A percentile compares a stretch with the other conserved stretches of the same genome.
phyloP scores from a whole-genome alignment of 2,888 invertebrate genomes.

The Drosophila phalerata region DNA sequence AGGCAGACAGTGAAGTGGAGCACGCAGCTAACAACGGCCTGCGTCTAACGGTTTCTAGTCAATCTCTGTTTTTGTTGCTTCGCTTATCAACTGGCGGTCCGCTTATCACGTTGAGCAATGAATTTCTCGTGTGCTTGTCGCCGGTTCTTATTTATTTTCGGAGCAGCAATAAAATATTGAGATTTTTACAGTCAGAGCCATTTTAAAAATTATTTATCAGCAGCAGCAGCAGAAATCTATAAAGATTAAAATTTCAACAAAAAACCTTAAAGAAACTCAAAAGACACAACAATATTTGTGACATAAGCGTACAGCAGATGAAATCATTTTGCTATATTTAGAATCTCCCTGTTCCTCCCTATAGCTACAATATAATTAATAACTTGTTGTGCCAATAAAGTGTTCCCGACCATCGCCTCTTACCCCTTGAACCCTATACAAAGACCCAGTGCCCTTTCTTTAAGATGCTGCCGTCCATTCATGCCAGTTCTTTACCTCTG shows the following conservation, averaged over 20 bases:
- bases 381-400: conserved; percentile 76
- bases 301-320: conserved; percentile 60
- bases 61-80: conserved; percentile 38
- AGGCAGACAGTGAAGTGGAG: conserved; percentile 70
- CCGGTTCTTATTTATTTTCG: conserved; percentile 43
- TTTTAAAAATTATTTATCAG: conserved; percentile 58
- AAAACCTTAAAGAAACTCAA: conserved; percentile 13
- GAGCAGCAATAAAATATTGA: conserved; percentile 63
- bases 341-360: background rate
- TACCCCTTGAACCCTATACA: conserved; percentile 49
- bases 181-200: conserved; percentile 46
- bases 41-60: conserved; percentile 52
- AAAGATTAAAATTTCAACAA: conserved; percentile 43
- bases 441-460: conserved; percentile 22
- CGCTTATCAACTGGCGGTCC: conserved; percentile 45
- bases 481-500: background rate
- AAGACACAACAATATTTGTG: conserved; percentile 41
- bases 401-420: conserved; percentile 24
- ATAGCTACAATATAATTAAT: conserved; percentile 60
- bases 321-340: conserved; percentile 61
- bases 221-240: conserved; percentile 51
- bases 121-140: conserved; percentile 51
- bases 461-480: conserved; percentile 63
- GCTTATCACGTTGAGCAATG: conserved; percentile 69
- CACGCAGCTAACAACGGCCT: conserved; percentile 40